Evolutionary conservation across 2,113 vertebrate species (phyloP).

Genomic region (Bothrops jararaca): DNA sequence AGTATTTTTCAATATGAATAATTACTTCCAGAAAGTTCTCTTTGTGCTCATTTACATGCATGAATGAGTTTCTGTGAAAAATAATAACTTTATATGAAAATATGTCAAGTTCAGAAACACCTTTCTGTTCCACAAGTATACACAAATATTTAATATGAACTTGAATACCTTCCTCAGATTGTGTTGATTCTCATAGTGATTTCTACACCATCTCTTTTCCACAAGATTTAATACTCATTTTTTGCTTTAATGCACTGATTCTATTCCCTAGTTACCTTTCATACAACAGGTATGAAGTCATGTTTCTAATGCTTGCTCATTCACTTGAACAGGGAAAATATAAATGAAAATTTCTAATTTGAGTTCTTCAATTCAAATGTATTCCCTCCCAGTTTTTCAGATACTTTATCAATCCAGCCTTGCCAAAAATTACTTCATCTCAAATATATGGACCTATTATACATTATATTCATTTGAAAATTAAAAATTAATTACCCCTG

Average conservation of each 20-base stretch:
- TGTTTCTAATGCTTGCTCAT: constrained; percentile 69
- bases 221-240: constrained; percentile 73
- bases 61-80: too few species aligned
- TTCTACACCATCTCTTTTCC: constrained; percentile 72
- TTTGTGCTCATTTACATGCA: not conserved
- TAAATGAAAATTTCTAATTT: constrained; percentile 65
- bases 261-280: constrained; percentile 73
- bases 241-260: constrained; percentile 60
- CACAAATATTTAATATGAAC: constrained; percentile 68
- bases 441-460: constrained; percentile 69
- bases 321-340: constrained; percentile 53
- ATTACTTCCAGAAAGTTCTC: not conserved
- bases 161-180: constrained; percentile 70
- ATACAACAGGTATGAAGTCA: constrained; percentile 56
- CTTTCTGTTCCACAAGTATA: constrained; percentile 52
- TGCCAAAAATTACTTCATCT: constrained; percentile 76
- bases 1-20: constrained; percentile 37
- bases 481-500: constrained; percentile 41
- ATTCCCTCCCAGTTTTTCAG: constrained; percentile 61
- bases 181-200: constrained; percentile 66
- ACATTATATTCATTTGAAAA: constrained; percentile 66
- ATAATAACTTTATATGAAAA: constrained; percentile 9
- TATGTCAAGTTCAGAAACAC: constrained; percentile 50
- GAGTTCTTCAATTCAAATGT: constrained; percentile 62
- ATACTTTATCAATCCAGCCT: constrained; percentile 63